These are phyloP conservation scores for Ctenodactylus gundi DNA, from an alignment of 2,113 vertebrate species.

Conservation along the genomic window DNA sequence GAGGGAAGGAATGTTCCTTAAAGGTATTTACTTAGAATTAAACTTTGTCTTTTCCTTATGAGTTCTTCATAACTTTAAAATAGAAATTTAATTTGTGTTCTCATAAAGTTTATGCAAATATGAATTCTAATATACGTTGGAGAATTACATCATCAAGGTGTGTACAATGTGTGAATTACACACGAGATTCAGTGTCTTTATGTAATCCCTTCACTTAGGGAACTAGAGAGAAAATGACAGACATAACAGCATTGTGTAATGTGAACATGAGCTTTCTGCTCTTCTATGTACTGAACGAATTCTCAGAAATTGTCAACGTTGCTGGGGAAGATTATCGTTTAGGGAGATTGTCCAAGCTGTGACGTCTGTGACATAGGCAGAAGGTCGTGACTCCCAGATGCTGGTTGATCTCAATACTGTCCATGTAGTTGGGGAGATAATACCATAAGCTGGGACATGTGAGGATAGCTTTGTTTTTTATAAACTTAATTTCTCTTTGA, in stretches of 20 bases:
- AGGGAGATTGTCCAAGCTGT: background rate
- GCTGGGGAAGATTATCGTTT: background rate
- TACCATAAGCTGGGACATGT: background rate
- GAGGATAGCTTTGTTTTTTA: background rate
- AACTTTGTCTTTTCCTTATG: constrained; percentile 66
- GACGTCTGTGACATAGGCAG: background rate
- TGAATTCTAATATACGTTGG: background rate
- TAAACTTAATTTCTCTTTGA: background rate
- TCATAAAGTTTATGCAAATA: constrained; percentile 26
- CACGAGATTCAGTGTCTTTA: background rate
- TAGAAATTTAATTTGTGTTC: constrained; percentile 31
- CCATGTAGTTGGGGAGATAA: background rate
- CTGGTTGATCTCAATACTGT: background rate
- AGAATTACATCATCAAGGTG: constrained; percentile 12
- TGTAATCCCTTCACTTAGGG: background rate
- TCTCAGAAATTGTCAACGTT: background rate
- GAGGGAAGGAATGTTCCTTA: background rate
- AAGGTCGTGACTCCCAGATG: background rate
- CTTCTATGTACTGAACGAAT: background rate
- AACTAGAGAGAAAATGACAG: no score
- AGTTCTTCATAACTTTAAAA: constrained; percentile 11
- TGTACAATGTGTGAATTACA: background rate
- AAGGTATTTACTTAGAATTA: constrained; percentile 40
- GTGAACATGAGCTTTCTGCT: background rate
- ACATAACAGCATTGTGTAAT: no score